phyloP scores from a whole-genome alignment of 2,888 invertebrate species.

The Lasioglossum calceatum region DNA sequence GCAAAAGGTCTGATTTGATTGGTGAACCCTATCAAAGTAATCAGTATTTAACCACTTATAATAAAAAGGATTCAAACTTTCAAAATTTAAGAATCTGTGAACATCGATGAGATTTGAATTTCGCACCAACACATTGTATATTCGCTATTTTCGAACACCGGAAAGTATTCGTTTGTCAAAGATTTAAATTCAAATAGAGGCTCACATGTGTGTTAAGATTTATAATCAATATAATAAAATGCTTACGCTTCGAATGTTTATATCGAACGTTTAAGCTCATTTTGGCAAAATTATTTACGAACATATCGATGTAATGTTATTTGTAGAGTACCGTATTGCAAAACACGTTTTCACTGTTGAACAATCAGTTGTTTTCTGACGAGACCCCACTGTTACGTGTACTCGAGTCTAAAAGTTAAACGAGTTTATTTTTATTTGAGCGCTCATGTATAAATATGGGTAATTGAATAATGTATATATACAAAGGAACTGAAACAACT shows the following conservation, averaged over 20 bases:
- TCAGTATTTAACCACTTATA: background rate
- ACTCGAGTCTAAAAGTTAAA: slow-evolving; percentile 24
- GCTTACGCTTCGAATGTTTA: slow-evolving; percentile 27
- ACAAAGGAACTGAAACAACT: slow-evolving; percentile 6
- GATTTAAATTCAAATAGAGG: background rate
- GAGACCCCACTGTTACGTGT: background rate
- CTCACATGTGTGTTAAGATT: background rate
- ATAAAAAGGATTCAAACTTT: background rate
- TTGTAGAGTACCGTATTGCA: too few relatives aligned
- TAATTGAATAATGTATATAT: background rate
- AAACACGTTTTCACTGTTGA: slow-evolving; percentile 7
- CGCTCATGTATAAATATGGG: slow-evolving; percentile 25
- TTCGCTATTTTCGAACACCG: background rate
- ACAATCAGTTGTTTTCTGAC: background rate
- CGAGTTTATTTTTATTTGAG: slow-evolving; percentile 22
- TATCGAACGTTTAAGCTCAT: background rate
- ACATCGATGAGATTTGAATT: background rate
- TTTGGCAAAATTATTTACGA: background rate
- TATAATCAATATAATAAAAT: slow-evolving; percentile 1
- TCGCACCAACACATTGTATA: background rate
- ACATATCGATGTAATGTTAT: slow-evolving; percentile 20
- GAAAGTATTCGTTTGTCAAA: background rate
- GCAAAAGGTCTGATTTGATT: slow-evolving; percentile 6
- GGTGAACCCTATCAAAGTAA: slow-evolving; percentile 8
- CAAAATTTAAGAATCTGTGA: background rate